Evolutionary conservation across 2,888 invertebrate genomes (phyloP).

Genomic region (Eristalis intricaria): DNA sequence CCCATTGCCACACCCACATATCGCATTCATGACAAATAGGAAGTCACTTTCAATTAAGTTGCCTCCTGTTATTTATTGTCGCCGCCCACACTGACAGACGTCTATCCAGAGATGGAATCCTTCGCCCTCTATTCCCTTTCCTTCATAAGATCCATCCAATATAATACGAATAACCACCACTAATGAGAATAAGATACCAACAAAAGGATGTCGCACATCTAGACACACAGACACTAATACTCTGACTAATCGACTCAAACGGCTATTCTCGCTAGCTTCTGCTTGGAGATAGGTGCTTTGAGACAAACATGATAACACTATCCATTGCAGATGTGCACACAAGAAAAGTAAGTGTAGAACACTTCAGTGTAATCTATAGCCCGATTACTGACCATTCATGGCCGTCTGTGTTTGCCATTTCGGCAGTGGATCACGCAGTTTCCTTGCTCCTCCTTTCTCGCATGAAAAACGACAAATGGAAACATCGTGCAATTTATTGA

Average conservation of each 20-base stretch:
- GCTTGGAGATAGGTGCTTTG: slow-evolving; percentile 10
- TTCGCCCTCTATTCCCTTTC: background rate
- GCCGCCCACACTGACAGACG: background rate
- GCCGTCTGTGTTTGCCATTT: slow-evolving; percentile 26
- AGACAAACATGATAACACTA: slow-evolving; percentile 19
- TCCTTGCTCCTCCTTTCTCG: background rate
- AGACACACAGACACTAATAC: background rate
- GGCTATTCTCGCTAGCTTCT: slow-evolving; percentile 26
- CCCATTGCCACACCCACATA: background rate
- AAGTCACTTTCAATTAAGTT: slow-evolving; percentile 57
- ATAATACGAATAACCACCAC: slow-evolving; percentile 35
- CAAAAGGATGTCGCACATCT: slow-evolving; percentile 31
- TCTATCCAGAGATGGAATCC: slow-evolving; percentile 12
- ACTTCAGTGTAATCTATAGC: slow-evolving; percentile 46
- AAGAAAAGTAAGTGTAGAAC: slow-evolving; percentile 18
- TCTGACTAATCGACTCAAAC: slow-evolving; percentile 36
- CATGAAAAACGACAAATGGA: background rate
- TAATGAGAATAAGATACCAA: slow-evolving; percentile 38
- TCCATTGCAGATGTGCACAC: slow-evolving; percentile 32
- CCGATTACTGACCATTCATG: slow-evolving; percentile 42
- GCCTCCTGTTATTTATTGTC: slow-evolving; percentile 54
- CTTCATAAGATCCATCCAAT: slow-evolving; percentile 22
- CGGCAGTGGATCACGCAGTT: slow-evolving; percentile 29
- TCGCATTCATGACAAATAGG: slow-evolving; percentile 38
- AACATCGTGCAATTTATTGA: slow-evolving; percentile 38